Conservation (phyloP, 2,797 vertebrate genomes). For the Oryzias sinensis region DNA sequence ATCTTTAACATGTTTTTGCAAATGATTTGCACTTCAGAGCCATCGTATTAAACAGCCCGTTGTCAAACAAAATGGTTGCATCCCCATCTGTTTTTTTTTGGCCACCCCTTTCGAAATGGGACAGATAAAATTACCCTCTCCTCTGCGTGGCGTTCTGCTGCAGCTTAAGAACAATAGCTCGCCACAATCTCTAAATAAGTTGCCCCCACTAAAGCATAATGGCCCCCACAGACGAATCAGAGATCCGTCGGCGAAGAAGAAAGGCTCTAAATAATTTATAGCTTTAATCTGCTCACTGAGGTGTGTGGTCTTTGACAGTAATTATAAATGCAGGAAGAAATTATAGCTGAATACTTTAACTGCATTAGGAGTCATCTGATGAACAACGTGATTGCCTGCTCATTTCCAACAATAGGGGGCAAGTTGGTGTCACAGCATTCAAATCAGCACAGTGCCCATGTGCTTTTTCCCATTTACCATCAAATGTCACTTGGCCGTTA, state of each 20-base stretch:
- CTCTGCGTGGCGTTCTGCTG: conserved; percentile 26
- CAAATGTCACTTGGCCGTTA: conserved; percentile 96
- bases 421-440: conserved; percentile 96
- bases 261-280: conserved; percentile 99
- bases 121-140: conserved; percentile 47
- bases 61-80: no score
- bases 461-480: conserved; percentile 91
- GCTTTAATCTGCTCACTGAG: conserved; percentile 99
- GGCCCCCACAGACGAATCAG: conserved; percentile 93
- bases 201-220: conserved; percentile 93
- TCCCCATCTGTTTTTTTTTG: no score
- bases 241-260: conserved; percentile 91
- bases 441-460: conserved; percentile 87
- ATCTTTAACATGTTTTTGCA: no score
- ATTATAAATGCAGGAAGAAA: conserved; percentile 99
- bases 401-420: conserved; percentile 99
- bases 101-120: conserved; percentile 46
- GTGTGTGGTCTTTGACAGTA: conserved; percentile 99
- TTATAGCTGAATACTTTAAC: conserved; percentile 99
- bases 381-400: conserved; percentile 98
- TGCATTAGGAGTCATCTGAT: conserved; percentile 99
- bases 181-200: conserved; percentile 86
- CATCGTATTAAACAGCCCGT: no score
- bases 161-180: conserved; percentile 68
- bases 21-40: no score